Percentiles rank a stretch among this genome's conserved stretches.
Conservation (phyloP, 37 sponge, comb jelly and placozoan genomes). For the Petrosia ficiformis region DNA sequence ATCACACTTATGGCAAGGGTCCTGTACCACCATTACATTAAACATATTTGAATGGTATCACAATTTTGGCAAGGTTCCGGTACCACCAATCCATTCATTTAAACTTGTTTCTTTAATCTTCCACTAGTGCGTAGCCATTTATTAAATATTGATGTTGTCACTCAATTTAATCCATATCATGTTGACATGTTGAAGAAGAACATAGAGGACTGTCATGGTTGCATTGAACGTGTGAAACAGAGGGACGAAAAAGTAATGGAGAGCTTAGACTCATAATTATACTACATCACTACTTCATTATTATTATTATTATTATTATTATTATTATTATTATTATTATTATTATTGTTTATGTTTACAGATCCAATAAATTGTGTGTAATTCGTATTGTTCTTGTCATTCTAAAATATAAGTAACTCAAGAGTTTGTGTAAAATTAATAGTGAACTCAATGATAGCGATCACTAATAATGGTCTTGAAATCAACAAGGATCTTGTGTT, state of each 20-base stretch:
- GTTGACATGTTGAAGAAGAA: constrained; percentile 10
- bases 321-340: too few species aligned
- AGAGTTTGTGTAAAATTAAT: too few species aligned
- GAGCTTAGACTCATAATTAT: not conserved
- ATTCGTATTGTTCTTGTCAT: too few species aligned
- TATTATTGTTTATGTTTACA: too few species aligned
- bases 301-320: not conserved
- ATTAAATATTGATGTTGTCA: constrained; percentile 61
- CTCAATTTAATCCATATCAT: constrained; percentile 51
- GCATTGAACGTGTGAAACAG: constrained; percentile 28
- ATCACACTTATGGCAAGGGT: too few species aligned
- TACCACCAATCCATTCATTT: not conserved
- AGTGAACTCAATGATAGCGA: not conserved
- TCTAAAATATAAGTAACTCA: too few species aligned
- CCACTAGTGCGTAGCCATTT: constrained; percentile 49
- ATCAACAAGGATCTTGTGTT: too few species aligned
- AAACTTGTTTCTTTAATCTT: not conserved
- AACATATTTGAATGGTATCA: too few species aligned
- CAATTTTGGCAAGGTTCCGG: too few species aligned
- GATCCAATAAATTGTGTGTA: too few species aligned
- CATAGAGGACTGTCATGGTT: constrained; percentile 39
- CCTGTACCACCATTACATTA: too few species aligned
- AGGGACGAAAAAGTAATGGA: not conserved
- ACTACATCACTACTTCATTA: not conserved
- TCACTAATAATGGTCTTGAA: too few species aligned